phyloP scores from a whole-genome alignment of 1,140 invertebrate species.

The Saxidomus purpurata region DNA sequence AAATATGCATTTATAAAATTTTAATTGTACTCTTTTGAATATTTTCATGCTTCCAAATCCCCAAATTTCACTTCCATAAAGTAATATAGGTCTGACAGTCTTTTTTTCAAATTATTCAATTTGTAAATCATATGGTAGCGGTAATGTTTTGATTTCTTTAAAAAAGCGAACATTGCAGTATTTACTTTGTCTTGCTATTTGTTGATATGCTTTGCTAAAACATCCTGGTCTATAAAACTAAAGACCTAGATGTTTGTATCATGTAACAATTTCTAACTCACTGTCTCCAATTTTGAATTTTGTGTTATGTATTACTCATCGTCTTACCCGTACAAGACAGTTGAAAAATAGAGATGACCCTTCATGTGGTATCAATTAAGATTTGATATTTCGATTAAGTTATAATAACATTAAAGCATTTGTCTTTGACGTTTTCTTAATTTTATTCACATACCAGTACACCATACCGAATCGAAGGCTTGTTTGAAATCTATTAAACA shows the following conservation, averaged over 20 bases:
- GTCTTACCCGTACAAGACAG: constrained; percentile 52
- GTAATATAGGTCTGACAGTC: no score
- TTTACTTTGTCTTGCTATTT: constrained; percentile 26
- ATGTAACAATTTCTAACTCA: neutral
- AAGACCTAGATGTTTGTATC: constrained; percentile 30
- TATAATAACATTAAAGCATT: constrained; percentile 60
- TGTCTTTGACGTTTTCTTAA: constrained; percentile 55
- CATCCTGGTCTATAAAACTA: neutral
- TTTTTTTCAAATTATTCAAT: no score
- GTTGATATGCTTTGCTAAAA: constrained; percentile 14
- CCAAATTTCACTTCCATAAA: no score
- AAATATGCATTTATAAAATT: constrained; percentile 49
- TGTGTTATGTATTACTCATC: neutral
- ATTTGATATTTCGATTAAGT: constrained; percentile 62
- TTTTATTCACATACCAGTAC: constrained; percentile 49
- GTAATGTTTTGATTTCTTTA: constrained; percentile 22
- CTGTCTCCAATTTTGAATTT: constrained; percentile 2
- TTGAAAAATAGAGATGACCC: constrained; percentile 23
- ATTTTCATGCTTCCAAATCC: no score
- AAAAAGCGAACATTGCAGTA: constrained; percentile 17
- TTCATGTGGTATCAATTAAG: neutral
- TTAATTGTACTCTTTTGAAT: constrained; percentile 45
- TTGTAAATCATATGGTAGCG: no score
- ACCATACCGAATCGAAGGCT: constrained; percentile 65
- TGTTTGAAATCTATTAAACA: constrained; percentile 70